phyloP scores from a whole-genome alignment of 2,113 vertebrate genomes.

The Nycticryphes semicollaris region DNA sequence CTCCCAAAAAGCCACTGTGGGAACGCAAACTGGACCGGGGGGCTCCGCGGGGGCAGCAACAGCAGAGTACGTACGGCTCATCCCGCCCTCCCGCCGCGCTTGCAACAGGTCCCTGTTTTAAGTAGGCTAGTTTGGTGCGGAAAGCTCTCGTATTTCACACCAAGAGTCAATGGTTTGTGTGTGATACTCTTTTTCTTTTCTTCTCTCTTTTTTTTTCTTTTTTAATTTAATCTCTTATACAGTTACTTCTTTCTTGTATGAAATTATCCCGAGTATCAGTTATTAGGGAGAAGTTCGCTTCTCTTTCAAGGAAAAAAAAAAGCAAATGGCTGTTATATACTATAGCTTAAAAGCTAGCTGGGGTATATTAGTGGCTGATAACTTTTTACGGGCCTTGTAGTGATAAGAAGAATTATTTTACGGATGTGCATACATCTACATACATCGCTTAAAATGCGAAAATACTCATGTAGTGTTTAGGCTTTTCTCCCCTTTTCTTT shows the following conservation, averaged over 20 bases:
- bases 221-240: rapidly evolving
- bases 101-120: neutral
- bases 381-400: neutral
- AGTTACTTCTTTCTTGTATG: neutral
- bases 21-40: neutral
- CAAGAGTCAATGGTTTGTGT: neutral
- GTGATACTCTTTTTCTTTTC: neutral
- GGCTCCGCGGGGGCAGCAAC: neutral
- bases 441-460: neutral
- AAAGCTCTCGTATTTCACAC: neutral
- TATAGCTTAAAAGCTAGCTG: neutral
- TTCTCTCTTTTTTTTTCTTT: neutral
- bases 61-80: neutral
- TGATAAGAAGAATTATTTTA: neutral
- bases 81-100: neutral
- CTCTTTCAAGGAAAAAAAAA: neutral
- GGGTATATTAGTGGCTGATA: neutral
- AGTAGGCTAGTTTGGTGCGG: neutral
- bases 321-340: neutral
- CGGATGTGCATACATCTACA: neutral
- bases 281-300: neutral
- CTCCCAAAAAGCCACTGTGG: neutral
- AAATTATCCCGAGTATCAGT: neutral
- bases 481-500: neutral
- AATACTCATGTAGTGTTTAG: neutral